Conservation (phyloP, 2,888 invertebrate genomes). For the Drosophila seclusa region DNA sequence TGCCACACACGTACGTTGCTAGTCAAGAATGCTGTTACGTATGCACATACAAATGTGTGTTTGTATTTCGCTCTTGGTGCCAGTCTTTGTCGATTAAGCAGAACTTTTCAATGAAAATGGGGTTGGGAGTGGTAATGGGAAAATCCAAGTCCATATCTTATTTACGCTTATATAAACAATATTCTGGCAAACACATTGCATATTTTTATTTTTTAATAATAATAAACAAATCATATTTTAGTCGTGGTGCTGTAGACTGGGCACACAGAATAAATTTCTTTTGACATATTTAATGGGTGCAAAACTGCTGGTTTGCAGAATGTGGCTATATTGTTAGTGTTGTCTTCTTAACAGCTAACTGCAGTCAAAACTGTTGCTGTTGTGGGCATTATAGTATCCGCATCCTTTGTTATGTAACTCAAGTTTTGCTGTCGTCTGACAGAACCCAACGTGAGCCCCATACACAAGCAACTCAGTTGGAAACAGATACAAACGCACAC, state of each 20-base stretch:
- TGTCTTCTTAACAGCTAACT: slow-evolving; percentile 7
- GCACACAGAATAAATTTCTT: slow-evolving; percentile 53
- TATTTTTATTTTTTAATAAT: slow-evolving; percentile 2
- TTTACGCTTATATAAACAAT: slow-evolving; percentile 45
- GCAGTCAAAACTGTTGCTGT: slow-evolving; percentile 21
- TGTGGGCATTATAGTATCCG: slow-evolving; percentile 1
- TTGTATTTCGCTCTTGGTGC: slow-evolving; percentile 18
- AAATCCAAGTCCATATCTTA: slow-evolving; percentile 26
- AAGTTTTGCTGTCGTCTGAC: slow-evolving; percentile 25
- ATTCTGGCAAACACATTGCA: slow-evolving; percentile 10
- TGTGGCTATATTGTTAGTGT: slow-evolving; percentile 43
- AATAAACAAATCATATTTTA: slow-evolving; percentile 11
- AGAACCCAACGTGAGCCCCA: neutral
- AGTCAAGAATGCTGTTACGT: slow-evolving; percentile 15
- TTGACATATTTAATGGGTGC: slow-evolving; percentile 77
- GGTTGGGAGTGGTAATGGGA: neutral
- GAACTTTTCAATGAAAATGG: slow-evolving; percentile 39
- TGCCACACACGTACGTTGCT: neutral
- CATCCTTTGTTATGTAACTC: slow-evolving; percentile 16
- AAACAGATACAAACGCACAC: slow-evolving; percentile 27
- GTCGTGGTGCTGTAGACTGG: slow-evolving; percentile 3
- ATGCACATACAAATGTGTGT: slow-evolving; percentile 44
- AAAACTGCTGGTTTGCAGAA: slow-evolving; percentile 72
- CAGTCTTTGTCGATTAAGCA: slow-evolving; percentile 64
- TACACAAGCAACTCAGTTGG: slow-evolving; percentile 31